These are phyloP conservation scores for Philereme transversata DNA, from an alignment of 2,888 invertebrate genomes.

Conservation along the genomic window DNA sequence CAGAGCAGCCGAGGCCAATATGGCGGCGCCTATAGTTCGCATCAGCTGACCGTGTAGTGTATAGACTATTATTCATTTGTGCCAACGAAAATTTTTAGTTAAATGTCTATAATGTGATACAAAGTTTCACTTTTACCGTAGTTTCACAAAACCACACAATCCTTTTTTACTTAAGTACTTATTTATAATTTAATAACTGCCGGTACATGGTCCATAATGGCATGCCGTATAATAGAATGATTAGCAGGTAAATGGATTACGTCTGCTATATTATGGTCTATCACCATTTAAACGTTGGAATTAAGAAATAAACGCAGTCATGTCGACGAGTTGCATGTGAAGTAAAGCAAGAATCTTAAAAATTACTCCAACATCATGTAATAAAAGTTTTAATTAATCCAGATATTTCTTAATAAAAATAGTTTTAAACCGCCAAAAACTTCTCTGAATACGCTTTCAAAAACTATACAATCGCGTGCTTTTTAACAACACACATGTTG, in stretches of 20 bases:
- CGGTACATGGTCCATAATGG: too few relatives aligned
- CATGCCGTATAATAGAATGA: constrained; percentile 26
- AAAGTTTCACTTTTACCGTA: too few relatives aligned
- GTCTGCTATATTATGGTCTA: constrained; percentile 34
- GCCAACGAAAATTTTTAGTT: too few relatives aligned
- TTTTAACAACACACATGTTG: neutral
- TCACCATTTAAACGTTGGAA: constrained; percentile 32
- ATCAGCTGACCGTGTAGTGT: too few relatives aligned
- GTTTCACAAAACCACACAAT: too few relatives aligned
- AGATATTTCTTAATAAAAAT: constrained; percentile 49
- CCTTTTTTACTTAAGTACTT: too few relatives aligned
- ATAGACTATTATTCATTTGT: too few relatives aligned
- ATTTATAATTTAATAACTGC: too few relatives aligned
- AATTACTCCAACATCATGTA: constrained; percentile 38
- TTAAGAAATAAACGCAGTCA: constrained; percentile 34
- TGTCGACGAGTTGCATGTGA: constrained; percentile 31
- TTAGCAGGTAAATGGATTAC: constrained; percentile 34
- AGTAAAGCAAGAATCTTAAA: constrained; percentile 40
- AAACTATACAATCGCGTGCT: neutral
- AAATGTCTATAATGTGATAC: too few relatives aligned
- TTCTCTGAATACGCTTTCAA: constrained; percentile 40
- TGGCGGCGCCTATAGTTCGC: too few relatives aligned
- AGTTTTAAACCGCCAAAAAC: constrained; percentile 46
- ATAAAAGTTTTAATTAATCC: constrained; percentile 38
- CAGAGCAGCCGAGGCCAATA: too few relatives aligned